phyloP scores from a whole-genome alignment of 2,113 vertebrate species.

The Chionis minor region DNA sequence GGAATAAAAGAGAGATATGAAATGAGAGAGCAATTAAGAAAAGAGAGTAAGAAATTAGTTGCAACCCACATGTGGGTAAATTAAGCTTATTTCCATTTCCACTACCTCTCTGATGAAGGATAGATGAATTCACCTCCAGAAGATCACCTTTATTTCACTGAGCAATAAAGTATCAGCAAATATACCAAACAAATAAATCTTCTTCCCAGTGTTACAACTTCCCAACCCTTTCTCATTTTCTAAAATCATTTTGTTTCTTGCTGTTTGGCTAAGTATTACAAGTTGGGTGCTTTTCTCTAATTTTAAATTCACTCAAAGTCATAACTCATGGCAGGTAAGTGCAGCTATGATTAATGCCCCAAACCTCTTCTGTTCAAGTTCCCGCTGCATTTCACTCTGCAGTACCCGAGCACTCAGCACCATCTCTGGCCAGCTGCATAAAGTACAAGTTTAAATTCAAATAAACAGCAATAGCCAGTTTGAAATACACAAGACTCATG shows the following conservation, averaged over 20 bases:
- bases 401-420: conserved; percentile 53
- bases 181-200: background rate
- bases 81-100: background rate
- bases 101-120: background rate
- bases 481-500: background rate
- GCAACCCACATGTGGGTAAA: background rate
- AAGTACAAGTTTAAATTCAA: conserved; percentile 41
- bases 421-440: conserved; percentile 52
- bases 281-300: background rate
- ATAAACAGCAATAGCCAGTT: background rate
- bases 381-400: background rate
- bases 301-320: background rate
- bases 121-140: background rate
- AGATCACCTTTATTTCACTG: background rate
- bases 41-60: background rate
- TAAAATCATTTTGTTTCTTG: background rate
- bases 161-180: background rate
- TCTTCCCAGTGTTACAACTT: background rate
- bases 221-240: background rate
- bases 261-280: background rate
- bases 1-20: background rate
- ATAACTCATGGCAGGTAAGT: background rate
- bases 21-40: background rate
- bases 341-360: background rate
- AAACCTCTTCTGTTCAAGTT: background rate